phyloP scores from a whole-genome alignment of 2,888 invertebrate species.

The Adineta ricciae region DNA sequence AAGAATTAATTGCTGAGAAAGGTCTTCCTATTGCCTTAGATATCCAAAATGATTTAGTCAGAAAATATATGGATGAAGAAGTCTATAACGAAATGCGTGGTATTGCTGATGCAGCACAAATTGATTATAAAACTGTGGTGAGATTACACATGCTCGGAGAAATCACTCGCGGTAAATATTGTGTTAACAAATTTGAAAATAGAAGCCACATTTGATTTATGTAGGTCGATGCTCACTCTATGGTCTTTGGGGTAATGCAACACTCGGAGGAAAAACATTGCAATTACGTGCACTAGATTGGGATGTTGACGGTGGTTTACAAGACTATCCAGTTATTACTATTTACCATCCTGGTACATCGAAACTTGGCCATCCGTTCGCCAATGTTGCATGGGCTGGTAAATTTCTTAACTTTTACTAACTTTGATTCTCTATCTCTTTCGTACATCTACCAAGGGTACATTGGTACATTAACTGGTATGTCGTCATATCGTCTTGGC shows the following conservation, averaged over 20 bases:
- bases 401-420: background rate
- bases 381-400: conserved; percentile 33
- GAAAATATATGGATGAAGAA: conserved; percentile 27
- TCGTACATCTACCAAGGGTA: background rate
- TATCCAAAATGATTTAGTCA: conserved; percentile 24
- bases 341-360: conserved; percentile 27
- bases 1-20: background rate
- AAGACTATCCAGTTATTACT: conserved; percentile 33
- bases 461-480: conserved; percentile 32
- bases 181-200: background rate
- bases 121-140: conserved; percentile 25
- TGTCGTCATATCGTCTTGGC: conserved; percentile 26
- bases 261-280: conserved; percentile 17
- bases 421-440: background rate
- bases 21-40: conserved; percentile 29
- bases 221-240: conserved; percentile 33
- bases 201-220: background rate
- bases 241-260: conserved; percentile 31
- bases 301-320: conserved; percentile 32
- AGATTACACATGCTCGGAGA: conserved; percentile 33
- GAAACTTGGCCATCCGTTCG: conserved; percentile 31
- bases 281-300: conserved; percentile 33
- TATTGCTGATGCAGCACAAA: conserved; percentile 28
- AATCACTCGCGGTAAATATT: conserved; percentile 18
- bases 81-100: conserved; percentile 29